Conservation (phyloP, 1,140 invertebrate genomes). For the Apis dorsata region DNA sequence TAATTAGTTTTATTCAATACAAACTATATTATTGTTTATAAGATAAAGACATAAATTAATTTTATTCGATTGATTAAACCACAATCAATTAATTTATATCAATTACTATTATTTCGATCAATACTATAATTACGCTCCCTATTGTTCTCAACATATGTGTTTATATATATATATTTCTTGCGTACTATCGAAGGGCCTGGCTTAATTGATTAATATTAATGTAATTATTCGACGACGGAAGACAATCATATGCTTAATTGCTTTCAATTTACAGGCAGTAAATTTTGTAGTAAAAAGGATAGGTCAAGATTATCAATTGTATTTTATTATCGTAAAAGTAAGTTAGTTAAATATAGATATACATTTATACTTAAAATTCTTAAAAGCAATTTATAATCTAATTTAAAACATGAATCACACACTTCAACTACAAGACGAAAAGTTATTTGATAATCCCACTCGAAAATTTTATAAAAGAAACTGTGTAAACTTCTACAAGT, state of each 20-base stretch:
- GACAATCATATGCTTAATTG: not conserved
- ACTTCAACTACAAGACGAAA: not conserved
- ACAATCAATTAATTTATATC: not conserved
- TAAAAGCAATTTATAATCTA: too few relatives aligned
- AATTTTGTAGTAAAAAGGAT: not conserved
- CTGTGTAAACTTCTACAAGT: not conserved
- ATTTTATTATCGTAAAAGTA: too few relatives aligned
- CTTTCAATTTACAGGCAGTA: not conserved
- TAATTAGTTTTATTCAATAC: not conserved
- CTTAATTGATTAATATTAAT: not conserved
- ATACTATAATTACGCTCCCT: not conserved
- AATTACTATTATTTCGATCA: slow-evolving; percentile 13
- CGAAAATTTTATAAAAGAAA: not conserved
- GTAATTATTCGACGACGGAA: not conserved
- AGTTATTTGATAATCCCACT: not conserved
- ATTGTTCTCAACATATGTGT: not conserved
- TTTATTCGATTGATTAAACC: not conserved
- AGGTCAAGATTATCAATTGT: not conserved
- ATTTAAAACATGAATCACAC: too few relatives aligned
- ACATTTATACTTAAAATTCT: not conserved
- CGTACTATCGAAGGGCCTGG: too few relatives aligned
- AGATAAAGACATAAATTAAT: not conserved
- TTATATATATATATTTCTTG: too few relatives aligned
- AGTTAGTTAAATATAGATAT: too few relatives aligned
- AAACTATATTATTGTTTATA: not conserved